Evolutionary conservation across 1,140 invertebrate species (phyloP), one percentile per base, ranked within the genome.

Genomic region (Trigoniulus corallinus): DNA sequence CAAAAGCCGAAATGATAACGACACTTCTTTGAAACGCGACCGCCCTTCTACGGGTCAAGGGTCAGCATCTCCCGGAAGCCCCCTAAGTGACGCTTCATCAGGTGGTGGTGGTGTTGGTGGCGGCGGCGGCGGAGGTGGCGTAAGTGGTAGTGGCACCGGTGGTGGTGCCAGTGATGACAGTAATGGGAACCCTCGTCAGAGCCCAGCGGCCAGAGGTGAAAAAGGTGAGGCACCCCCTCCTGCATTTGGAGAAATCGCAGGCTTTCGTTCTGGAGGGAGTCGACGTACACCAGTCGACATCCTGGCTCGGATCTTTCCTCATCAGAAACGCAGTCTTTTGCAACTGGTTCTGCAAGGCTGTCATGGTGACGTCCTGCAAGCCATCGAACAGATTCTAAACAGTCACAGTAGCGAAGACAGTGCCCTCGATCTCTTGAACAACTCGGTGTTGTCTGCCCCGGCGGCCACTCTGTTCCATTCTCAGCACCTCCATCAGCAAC

Each of bases 281-380:
- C 37, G 43, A 26, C 7, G 50, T 2, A 59, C 57, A 18, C 62
- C 81, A 1, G 67, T 94, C 25, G 86, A 93, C 54, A 88, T 92
- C 67, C 66, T 94, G 29, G 74, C 78, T 3, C 77, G 84, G 42
- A 68, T 94, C 2, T 95, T 94, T 64, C 88, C 88, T 0, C 80
- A 81, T 43, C 91, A 94, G 62, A 64, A 72, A 29, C 73, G 82
- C 12, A 79, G 83, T 0, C 86, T 94, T 0, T 64, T 96, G 34
- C 88, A 93, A 59, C 64, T 94, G 48, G 84, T 91, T 12, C 67
- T 91, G 10, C 79, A 87, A 54, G 76, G 84, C 22, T 89, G 86
- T 63, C 84, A 84, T 53, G 79, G 88, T 34, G 85, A 92, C 60
- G 62, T 91, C 15, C 68, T 88, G 1, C 82, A 84, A 53, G 77